Evolutionary conservation across 1,140 invertebrate genomes (phyloP).

Genomic region (Rhagoletis pomonella): DNA sequence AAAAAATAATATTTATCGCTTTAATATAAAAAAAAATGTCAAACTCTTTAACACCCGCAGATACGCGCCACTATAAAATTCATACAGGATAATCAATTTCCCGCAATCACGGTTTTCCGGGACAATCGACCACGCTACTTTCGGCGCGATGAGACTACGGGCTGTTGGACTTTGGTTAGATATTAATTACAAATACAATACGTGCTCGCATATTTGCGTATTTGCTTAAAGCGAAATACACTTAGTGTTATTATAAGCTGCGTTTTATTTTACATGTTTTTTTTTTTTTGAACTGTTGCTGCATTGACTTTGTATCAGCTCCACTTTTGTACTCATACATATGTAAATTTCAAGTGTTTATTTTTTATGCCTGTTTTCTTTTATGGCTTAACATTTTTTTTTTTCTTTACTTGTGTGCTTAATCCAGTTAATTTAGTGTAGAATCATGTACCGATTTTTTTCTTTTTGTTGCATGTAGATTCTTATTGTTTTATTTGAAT

Average conservation of each 20-base stretch:
- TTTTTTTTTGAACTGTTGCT: background rate
- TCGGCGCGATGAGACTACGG: conserved; percentile 89
- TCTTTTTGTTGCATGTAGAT: background rate
- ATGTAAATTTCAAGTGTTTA: background rate
- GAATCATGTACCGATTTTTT: background rate
- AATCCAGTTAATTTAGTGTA: background rate
- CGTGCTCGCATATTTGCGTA: conserved; percentile 36
- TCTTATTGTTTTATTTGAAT: background rate
- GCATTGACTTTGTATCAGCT: background rate
- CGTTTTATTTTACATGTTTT: background rate
- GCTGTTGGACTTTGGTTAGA: conserved; percentile 85
- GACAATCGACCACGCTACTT: conserved; percentile 94
- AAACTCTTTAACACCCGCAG: conserved; percentile 56
- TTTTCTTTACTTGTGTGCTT: no score
- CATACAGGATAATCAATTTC: conserved; percentile 96
- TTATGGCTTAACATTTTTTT: background rate
- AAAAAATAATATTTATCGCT: background rate
- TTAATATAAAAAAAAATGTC: conserved; percentile 16
- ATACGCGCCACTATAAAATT: conserved; percentile 90
- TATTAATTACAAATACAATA: conserved; percentile 73
- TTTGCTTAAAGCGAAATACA: conserved; percentile 36
- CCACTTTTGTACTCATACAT: background rate
- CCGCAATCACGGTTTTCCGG: conserved; percentile 93
- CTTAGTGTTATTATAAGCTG: conserved; percentile 24
- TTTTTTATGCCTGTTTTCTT: background rate